A percentile compares a stretch with the other conserved stretches of the same genome.
Conservation (phyloP, 2,113 vertebrate genomes). For the Typhlomys cinereus region DNA sequence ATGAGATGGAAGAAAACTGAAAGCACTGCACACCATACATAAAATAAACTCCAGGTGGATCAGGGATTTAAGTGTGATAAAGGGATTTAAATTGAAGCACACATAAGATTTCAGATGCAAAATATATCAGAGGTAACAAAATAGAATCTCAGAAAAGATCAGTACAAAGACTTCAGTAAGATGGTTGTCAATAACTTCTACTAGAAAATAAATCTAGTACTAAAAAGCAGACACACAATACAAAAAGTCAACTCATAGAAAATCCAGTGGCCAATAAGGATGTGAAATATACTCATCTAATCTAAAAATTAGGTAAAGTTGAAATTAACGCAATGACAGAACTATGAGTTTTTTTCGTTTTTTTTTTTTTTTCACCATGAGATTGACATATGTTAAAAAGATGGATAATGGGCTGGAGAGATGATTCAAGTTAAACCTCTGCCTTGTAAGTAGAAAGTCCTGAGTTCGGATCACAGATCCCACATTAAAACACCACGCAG, state of each 20-base stretch:
- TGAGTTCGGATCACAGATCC: too few relatives aligned
- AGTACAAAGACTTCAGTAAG: not conserved
- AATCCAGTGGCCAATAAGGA: not conserved
- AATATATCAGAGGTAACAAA: not conserved
- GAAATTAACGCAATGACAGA: not conserved
- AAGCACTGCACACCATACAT: not conserved
- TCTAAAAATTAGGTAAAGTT: not conserved
- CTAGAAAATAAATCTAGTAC: not conserved
- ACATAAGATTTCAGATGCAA: not conserved
- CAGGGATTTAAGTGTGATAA: not conserved
- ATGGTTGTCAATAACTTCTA: not conserved
- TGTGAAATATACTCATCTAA: not conserved
- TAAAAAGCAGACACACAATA: not conserved
- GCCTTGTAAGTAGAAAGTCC: too few relatives aligned
- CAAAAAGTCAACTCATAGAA: not conserved
- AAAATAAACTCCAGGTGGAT: not conserved
- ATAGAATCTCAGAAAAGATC: not conserved
- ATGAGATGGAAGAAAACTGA: not conserved
- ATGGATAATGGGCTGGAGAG: too few relatives aligned
- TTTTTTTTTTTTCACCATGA: not conserved
- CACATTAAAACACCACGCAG: too few relatives aligned
- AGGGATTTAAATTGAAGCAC: not conserved
- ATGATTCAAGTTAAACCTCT: too few relatives aligned
- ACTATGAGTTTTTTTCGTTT: too few relatives aligned
- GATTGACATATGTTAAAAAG: not conserved